A percentile compares a stretch with the other conserved stretches of the same genome.
These are phyloP conservation scores for Peromyscus attwateri DNA, from an alignment of 2,797 vertebrate species.

Conservation along the genomic window DNA sequence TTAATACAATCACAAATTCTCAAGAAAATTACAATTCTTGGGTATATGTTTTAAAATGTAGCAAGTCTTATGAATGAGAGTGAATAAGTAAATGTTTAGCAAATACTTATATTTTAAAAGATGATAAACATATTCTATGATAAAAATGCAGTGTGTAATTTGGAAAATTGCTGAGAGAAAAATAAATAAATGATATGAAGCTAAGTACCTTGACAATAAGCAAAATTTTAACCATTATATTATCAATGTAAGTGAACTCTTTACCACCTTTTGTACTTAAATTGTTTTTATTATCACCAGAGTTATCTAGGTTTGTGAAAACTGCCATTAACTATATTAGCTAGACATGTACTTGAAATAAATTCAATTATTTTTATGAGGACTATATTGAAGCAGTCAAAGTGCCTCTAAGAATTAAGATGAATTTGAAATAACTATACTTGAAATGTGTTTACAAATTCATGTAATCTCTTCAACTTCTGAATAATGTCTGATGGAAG, in stretches of 20 bases:
- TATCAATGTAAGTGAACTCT: background rate
- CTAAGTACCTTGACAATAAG: background rate
- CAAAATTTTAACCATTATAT: background rate
- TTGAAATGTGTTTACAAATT: constrained; percentile 1
- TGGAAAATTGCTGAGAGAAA: background rate
- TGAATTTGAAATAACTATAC: constrained; percentile 14
- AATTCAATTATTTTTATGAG: constrained; percentile 49
- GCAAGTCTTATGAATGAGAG: background rate
- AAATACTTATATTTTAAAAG: background rate
- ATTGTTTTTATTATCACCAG: constrained; percentile 15
- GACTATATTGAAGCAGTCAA: background rate
- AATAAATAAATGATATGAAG: background rate
- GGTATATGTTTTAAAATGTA: background rate
- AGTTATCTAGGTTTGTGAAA: background rate
- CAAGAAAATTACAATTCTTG: background rate
- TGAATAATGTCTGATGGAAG: background rate
- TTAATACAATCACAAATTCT: constrained; percentile 14
- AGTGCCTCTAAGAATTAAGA: background rate
- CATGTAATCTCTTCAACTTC: background rate
- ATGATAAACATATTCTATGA: background rate
- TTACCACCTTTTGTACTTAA: background rate
- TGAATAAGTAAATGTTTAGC: background rate
- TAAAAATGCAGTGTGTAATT: background rate
- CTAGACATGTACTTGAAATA: background rate
- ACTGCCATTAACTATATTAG: constrained; percentile 1